phyloP scores from a whole-genome alignment of 1,140 invertebrate genomes.

The Mylabris phalerata region DNA sequence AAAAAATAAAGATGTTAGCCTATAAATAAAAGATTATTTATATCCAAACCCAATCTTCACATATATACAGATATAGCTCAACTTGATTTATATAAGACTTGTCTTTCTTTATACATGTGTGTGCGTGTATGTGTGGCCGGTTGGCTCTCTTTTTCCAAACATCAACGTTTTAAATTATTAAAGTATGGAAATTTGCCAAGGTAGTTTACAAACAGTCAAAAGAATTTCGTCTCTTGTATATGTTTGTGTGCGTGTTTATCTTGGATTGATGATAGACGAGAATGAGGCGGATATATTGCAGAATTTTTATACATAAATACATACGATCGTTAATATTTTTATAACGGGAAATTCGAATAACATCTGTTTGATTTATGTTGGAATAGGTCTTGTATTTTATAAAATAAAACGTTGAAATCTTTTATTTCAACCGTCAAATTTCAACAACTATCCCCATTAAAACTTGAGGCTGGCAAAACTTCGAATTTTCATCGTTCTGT shows the following conservation, averaged over 20 bases:
- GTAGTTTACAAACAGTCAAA: constrained; percentile 6
- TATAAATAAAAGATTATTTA: constrained; percentile 17
- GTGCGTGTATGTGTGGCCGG: too few relatives aligned
- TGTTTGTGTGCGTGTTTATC: not conserved
- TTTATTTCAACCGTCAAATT: not conserved
- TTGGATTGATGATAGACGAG: not conserved
- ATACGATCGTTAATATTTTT: not conserved
- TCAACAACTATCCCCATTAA: constrained; percentile 24
- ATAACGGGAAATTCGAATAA: not conserved
- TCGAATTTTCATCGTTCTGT: constrained; percentile 1
- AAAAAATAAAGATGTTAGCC: constrained; percentile 5
- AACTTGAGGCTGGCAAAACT: constrained; percentile 17
- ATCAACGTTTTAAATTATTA: not conserved
- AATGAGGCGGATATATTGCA: not conserved
- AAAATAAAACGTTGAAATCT: not conserved
- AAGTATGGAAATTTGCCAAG: constrained; percentile 9
- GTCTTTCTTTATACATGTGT: too few relatives aligned
- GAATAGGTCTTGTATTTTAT: not conserved
- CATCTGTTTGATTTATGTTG: not conserved
- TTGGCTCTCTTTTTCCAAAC: not conserved
- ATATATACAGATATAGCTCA: constrained; percentile 4
- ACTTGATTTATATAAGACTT: constrained; percentile 13
- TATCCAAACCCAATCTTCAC: constrained; percentile 9
- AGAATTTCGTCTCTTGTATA: not conserved
- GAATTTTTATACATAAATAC: not conserved